Conservation (phyloP, 1,140 invertebrate species). For the Ceratina japonica region DNA sequence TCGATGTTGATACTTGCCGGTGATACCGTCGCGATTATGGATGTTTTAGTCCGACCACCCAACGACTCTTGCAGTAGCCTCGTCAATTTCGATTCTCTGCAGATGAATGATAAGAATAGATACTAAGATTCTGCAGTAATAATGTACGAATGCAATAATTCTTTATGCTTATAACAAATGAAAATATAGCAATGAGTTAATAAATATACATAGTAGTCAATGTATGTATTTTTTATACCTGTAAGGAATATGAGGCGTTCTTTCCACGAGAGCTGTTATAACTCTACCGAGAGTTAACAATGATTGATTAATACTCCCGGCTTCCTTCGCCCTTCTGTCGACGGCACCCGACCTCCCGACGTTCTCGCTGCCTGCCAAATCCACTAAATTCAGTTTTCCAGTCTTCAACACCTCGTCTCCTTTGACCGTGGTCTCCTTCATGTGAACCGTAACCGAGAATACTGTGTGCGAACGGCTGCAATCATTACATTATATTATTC, state of each 20-base stretch:
- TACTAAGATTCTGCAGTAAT: too few species aligned
- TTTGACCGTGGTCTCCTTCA: conserved; percentile 93
- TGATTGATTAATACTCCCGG: conserved; percentile 97
- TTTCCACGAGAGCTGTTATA: conserved; percentile 97
- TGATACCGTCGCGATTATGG: conserved; percentile 97
- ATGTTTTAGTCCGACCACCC: conserved; percentile 96
- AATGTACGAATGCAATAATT: not conserved
- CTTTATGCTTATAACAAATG: too few species aligned
- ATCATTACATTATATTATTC: conserved; percentile 20
- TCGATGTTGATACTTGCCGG: conserved; percentile 93
- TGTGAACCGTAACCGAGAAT: conserved; percentile 96
- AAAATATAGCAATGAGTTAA: too few species aligned
- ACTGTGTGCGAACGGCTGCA: conserved; percentile 96
- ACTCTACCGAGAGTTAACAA: conserved; percentile 96
- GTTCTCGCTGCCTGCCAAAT: conserved; percentile 98
- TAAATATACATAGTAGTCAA: too few species aligned
- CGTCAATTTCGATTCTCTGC: too few species aligned
- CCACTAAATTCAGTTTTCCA: conserved; percentile 98
- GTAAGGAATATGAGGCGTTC: too few species aligned
- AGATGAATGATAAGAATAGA: conserved; percentile 13
- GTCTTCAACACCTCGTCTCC: conserved; percentile 96
- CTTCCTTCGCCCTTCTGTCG: too few species aligned
- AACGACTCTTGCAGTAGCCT: conserved; percentile 96
- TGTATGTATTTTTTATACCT: too few species aligned
- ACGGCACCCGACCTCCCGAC: conserved; percentile 96